A percentile compares a stretch with the other conserved stretches of the same genome.
Evolutionary conservation across 1,140 invertebrate species (phyloP).

Genomic region (Nephila pilipes): DNA sequence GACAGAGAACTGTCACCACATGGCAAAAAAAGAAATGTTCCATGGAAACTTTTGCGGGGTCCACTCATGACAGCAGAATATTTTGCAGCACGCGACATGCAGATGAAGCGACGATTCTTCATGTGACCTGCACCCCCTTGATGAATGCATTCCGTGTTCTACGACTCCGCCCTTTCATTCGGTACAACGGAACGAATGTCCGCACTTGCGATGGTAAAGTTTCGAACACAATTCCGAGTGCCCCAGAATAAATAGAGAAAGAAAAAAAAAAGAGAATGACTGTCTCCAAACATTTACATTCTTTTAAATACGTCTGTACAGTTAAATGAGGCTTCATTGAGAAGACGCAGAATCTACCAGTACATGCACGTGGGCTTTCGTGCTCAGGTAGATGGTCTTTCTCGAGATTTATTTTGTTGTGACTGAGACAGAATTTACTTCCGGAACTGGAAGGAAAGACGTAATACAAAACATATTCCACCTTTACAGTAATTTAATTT

Average conservation of each 20-base stretch:
- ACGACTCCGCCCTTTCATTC: conserved; percentile 29
- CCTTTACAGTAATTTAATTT: too few relatives aligned
- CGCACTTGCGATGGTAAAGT: neutral
- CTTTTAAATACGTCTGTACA: neutral
- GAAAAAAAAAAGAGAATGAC: neutral
- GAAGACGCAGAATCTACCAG: neutral
- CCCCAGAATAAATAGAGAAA: neutral
- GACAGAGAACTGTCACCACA: conserved; percentile 19
- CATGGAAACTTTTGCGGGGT: neutral
- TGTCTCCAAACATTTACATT: neutral
- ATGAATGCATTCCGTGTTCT: conserved; percentile 72
- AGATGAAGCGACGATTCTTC: conserved; percentile 71
- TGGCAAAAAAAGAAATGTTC: conserved; percentile 13
- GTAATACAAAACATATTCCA: too few relatives aligned
- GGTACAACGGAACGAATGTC: neutral
- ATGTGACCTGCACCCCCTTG: conserved; percentile 15
- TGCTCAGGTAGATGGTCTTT: neutral
- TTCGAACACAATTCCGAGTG: neutral
- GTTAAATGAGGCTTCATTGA: neutral
- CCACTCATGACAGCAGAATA: conserved; percentile 46
- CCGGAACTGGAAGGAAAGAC: too few relatives aligned
- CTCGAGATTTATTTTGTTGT: too few relatives aligned
- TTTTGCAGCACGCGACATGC: conserved; percentile 61
- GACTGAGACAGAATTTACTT: too few relatives aligned
- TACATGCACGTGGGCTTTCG: neutral